A percentile compares a stretch with the other conserved stretches of the same genome.
These are phyloP conservation scores for Lerista edwardsae DNA, from an alignment of 2,797 vertebrate species.

Conservation along the genomic window DNA sequence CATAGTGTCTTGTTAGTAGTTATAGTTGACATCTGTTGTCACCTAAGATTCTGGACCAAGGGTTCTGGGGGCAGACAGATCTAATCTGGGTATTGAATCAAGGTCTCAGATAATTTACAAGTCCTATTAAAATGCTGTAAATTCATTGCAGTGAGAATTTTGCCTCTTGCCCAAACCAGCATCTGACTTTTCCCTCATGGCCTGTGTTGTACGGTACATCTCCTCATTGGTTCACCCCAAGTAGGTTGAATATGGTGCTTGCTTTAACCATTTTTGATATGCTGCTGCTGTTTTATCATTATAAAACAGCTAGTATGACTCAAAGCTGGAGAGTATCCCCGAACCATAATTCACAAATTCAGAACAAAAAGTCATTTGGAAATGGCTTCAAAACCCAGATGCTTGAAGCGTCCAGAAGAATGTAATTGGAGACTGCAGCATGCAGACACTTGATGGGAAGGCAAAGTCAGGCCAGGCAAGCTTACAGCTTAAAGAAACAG, in stretches of 20 bases:
- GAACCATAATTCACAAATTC: conserved; percentile 24
- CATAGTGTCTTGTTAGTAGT: not conserved
- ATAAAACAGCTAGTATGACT: conserved; percentile 19
- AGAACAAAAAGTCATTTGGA: conserved; percentile 5
- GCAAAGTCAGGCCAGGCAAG: conserved; percentile 9
- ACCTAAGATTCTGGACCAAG: not conserved
- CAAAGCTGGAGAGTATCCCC: conserved; percentile 15
- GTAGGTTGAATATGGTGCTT: not conserved
- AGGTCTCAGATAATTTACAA: not conserved
- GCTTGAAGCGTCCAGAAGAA: conserved; percentile 25
- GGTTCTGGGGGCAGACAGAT: not conserved
- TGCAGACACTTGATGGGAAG: conserved; percentile 23
- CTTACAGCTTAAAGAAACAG: conserved; percentile 9
- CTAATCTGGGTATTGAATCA: too few relatives aligned
- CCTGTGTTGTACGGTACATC: not conserved
- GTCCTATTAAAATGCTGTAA: conserved; percentile 1
- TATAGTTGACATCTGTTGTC: not conserved
- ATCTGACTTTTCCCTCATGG: not conserved
- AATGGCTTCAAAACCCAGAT: conserved; percentile 13
- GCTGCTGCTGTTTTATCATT: not conserved
- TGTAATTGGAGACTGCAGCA: conserved; percentile 18
- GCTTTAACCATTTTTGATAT: conserved; percentile 3
- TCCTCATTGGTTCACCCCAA: not conserved
- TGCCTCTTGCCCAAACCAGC: conserved; percentile 1
- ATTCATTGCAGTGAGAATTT: not conserved